These are phyloP conservation scores for Corvus cornix DNA, from an alignment of 2,113 vertebrate species.

Conservation along the genomic window DNA sequence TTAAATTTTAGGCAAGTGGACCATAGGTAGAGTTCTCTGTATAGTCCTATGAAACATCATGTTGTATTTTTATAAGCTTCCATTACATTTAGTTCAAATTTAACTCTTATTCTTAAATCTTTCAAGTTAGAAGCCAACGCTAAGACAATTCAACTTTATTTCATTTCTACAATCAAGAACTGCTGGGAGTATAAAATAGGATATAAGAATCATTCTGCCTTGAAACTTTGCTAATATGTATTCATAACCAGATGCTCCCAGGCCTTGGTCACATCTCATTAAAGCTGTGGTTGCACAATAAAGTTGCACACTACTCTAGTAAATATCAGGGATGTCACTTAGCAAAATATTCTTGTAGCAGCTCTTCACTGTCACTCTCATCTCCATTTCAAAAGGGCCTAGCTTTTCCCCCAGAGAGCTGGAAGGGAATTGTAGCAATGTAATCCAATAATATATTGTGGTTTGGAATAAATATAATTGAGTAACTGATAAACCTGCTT, in stretches of 20 bases:
- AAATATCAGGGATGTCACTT: not conserved
- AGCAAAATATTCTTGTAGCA: not conserved
- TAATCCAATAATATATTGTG: not conserved
- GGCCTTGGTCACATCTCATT: not conserved
- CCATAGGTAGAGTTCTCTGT: not conserved
- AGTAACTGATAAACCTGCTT: not conserved
- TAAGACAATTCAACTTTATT: not conserved
- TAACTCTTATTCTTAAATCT: not conserved
- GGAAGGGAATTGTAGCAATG: not conserved
- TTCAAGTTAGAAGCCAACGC: not conserved
- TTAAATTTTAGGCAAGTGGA: not conserved
- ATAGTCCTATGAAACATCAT: not conserved
- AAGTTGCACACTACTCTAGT: not conserved
- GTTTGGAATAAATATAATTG: not conserved
- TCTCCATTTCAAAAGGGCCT: not conserved
- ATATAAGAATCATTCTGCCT: not conserved
- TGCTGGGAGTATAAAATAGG: not conserved
- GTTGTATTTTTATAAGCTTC: not conserved
- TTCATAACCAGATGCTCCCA: not conserved
- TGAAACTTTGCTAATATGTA: not conserved
- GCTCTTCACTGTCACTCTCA: not conserved
- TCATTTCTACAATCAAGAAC: not conserved
- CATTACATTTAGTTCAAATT: not conserved
- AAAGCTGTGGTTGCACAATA: not conserved
- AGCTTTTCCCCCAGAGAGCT: not conserved